Conservation (phyloP, 2,888 invertebrate species). For the Cactoblastis cactorum region DNA sequence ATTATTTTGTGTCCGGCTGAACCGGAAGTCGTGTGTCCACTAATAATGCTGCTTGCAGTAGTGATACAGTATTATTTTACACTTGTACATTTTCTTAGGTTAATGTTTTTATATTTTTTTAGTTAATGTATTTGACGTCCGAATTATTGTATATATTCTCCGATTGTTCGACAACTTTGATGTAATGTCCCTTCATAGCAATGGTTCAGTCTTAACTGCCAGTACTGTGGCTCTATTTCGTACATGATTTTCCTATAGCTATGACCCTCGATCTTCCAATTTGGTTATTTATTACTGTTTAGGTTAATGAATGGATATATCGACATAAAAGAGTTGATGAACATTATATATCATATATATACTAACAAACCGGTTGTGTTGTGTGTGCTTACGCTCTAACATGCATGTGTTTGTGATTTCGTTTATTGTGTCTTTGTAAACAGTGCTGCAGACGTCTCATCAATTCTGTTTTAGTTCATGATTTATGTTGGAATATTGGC, state of each 20-base stretch:
- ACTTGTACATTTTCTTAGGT: constrained; percentile 69
- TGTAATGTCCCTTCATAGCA: background rate
- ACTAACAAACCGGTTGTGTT: constrained; percentile 78
- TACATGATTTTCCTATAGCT: constrained; percentile 30
- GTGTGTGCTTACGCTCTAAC: constrained; percentile 76
- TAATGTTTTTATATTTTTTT: constrained; percentile 55
- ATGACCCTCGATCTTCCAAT: constrained; percentile 64
- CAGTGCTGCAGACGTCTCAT: constrained; percentile 37
- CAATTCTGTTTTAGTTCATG: constrained; percentile 57
- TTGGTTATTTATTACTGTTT: constrained; percentile 70
- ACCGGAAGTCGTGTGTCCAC: constrained; percentile 39
- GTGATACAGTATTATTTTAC: constrained; percentile 76
- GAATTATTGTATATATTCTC: constrained; percentile 32
- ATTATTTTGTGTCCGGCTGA: constrained; percentile 19
- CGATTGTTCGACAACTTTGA: constrained; percentile 6
- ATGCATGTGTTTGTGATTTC: constrained; percentile 75
- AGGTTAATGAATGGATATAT: constrained; percentile 60
- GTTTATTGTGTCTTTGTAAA: constrained; percentile 35
- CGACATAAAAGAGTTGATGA: constrained; percentile 64
- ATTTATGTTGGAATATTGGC: constrained; percentile 76
- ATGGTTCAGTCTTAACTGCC: background rate
- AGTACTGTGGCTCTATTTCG: background rate
- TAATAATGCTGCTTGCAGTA: constrained; percentile 64
- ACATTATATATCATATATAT: constrained; percentile 68
- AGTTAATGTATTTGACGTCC: constrained; percentile 57